Evolutionary conservation across 2,888 invertebrate genomes (phyloP), one percentile per base, ranked within the genome.

Genomic region (Noctua janthe): DNA sequence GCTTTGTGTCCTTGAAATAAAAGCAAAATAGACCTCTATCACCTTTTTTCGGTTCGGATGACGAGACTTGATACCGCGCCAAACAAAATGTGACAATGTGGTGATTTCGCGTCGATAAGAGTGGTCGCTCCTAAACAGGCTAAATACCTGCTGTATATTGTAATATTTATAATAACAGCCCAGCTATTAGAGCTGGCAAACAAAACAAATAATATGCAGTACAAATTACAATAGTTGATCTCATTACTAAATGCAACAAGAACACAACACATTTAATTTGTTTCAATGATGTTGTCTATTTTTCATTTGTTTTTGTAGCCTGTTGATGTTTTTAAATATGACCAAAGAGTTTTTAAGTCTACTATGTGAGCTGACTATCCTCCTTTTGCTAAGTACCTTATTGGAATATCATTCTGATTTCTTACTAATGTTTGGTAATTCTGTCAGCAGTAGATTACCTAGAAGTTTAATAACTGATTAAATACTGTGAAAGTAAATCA

Each of bases 201-300:
- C 17, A 69, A 73, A 71, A 29, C 47, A 80, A 72, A 64, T 15
- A 35, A 47, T 72, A 54, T 79, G 11, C 51, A 49, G 8, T 51
- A 54, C 51, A 47, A 79, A 47, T 8, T 59, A 73, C 80, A 72
- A 72, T 80, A 49, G 51, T 23, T 5, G 29, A 49, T 79, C 13
- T n/a, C 20, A 43, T 43, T 20, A 47, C n/a, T 47, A 64, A 79
- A 72, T 72, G n/a, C n/a, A 80, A 64, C 35, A 54, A 47, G 5
- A 54, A 47, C 6, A 35, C 11, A 6, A 56, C 6, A 51, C 39
- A 39, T 39, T 39, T 39, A 4, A 39, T 39, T 39, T 39, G 4
- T 39, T 39, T 39, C 39, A 4, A 39, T 39, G 39, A 4, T 39
- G 39, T 39, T 39, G 39, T 39, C 4, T 39, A 4, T 39, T 39